Percentiles rank a stretch among this genome's conserved stretches.
phyloP scores from a whole-genome alignment of 1,140 invertebrate genomes.

The Diachasma alloeum region DNA sequence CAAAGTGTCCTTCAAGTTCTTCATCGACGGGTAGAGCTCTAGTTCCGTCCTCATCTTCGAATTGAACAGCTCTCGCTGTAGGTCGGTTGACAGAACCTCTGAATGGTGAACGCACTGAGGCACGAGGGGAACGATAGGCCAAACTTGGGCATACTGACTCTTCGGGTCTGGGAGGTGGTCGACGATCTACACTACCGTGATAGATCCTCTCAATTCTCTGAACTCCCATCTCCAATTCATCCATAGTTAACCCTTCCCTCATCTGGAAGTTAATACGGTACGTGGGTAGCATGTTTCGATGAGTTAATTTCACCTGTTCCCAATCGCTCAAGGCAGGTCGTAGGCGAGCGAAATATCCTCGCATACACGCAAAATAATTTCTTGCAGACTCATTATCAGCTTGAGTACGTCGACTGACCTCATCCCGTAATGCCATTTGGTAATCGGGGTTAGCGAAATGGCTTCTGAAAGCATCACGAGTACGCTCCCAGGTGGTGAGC shows the following conservation, averaged over 20 bases:
- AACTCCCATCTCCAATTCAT: background rate
- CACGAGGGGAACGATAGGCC: background rate
- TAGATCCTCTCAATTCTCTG: background rate
- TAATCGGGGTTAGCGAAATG: slow-evolving; percentile 18
- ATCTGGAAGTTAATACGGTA: background rate
- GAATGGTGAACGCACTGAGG: background rate
- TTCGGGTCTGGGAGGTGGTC: too few relatives aligned
- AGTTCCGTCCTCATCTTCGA: background rate
- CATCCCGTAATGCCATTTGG: background rate
- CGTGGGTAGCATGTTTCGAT: background rate
- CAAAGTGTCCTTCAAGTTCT: too few relatives aligned
- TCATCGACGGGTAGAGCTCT: background rate
- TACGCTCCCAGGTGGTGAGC: background rate
- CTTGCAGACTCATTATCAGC: too few relatives aligned
- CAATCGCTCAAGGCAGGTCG: too few relatives aligned
- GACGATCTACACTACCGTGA: background rate
- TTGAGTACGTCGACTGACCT: background rate
- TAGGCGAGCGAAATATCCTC: background rate
- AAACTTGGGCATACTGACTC: background rate
- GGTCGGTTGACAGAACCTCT: background rate
- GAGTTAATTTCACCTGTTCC: background rate
- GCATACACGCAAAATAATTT: background rate
- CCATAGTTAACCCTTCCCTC: too few relatives aligned
- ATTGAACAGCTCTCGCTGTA: background rate
- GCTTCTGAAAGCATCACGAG: background rate